A percentile compares a stretch with the other conserved stretches of the same genome.
These are phyloP conservation scores for Numenius phaeopus DNA, from an alignment of 2,797 vertebrate genomes.

Conservation along the genomic window DNA sequence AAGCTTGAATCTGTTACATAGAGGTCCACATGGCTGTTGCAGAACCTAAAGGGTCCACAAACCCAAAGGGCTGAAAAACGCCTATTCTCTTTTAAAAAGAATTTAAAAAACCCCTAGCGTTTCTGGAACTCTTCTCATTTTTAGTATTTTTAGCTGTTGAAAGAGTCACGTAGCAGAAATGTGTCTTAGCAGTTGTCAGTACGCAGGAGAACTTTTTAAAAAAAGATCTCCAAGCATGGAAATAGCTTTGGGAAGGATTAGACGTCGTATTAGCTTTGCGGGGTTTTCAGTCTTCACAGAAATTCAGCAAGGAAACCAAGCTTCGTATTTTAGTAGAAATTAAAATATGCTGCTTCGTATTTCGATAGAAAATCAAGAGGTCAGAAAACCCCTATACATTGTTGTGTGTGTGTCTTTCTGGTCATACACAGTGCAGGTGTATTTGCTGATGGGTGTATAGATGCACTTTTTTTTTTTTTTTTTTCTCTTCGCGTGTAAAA, in stretches of 20 bases:
- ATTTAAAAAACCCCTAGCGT: background rate
- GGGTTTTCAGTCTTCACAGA: background rate
- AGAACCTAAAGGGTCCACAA: background rate
- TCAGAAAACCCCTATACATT: background rate
- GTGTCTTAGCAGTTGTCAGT: conserved; percentile 14
- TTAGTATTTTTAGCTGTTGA: background rate
- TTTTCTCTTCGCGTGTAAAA: background rate
- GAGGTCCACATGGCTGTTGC: background rate
- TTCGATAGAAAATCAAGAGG: background rate
- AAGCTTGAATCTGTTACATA: background rate
- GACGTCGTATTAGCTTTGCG: background rate
- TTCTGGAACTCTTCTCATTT: background rate
- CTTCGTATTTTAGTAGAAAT: no score
- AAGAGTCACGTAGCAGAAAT: background rate
- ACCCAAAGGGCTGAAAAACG: background rate
- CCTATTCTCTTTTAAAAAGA: background rate
- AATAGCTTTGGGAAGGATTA: background rate
- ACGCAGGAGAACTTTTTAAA: background rate
- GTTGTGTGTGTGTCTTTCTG: background rate
- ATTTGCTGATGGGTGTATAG: background rate
- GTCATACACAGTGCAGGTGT: background rate
- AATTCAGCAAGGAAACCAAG: background rate
- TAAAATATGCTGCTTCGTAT: background rate
- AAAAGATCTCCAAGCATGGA: conserved; percentile 1
- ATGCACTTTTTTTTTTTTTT: background rate